phyloP scores from a whole-genome alignment of 2,888 invertebrate species.

The Epistrophe grossulariae region DNA sequence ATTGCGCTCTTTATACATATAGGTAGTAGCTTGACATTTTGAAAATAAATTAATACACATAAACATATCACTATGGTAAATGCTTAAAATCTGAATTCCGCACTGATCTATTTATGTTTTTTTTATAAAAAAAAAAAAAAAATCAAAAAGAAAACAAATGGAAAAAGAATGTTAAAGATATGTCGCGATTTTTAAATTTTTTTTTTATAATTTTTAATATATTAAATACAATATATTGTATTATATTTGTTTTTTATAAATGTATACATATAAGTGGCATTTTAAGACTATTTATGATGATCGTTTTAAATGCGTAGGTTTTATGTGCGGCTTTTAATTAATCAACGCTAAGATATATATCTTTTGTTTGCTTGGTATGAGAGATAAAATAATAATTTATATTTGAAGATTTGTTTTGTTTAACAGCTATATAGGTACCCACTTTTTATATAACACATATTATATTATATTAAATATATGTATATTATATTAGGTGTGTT shows the following conservation, averaged over 20 bases:
- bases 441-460: too few species aligned
- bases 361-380: background rate
- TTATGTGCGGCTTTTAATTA: slow-evolving; percentile 12
- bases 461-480: too few species aligned
- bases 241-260: slow-evolving; percentile 5
- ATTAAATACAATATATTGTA: background rate
- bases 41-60: background rate
- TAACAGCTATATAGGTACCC: background rate
- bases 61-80: background rate
- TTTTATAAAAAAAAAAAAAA: background rate
- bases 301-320: background rate
- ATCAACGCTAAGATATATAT: background rate
- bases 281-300: slow-evolving; percentile 17
- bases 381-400: background rate
- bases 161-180: background rate
- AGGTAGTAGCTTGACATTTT: slow-evolving; percentile 10
- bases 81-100: background rate
- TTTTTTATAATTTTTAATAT: background rate
- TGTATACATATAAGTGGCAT: background rate
- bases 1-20: background rate
- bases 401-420: background rate
- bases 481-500: too few species aligned
- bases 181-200: background rate
- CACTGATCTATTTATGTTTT: slow-evolving; percentile 8
- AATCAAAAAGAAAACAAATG: background rate